Evolutionary conservation across 2,888 invertebrate species (phyloP).

Genomic region (Anthophora plumipes): DNA sequence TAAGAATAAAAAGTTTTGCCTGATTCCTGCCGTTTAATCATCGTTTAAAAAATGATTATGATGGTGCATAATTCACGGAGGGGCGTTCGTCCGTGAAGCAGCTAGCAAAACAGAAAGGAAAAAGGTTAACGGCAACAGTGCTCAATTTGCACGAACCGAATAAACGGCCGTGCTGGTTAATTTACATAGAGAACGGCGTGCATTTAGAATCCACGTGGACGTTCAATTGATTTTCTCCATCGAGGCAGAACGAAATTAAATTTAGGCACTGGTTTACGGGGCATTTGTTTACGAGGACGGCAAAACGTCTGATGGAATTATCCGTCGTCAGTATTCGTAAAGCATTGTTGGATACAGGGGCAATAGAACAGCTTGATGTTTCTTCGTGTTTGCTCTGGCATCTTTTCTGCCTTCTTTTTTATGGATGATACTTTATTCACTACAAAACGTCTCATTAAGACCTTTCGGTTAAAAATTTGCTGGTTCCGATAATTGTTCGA

Average conservation of each 20-base stretch:
- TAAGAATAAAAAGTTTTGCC: neutral
- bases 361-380: conserved; percentile 13
- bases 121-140: conserved; percentile 39
- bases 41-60: neutral
- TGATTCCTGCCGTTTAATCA: neutral
- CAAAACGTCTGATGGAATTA: conserved; percentile 63
- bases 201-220: conserved; percentile 62
- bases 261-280: conserved; percentile 64
- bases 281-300: conserved; percentile 66
- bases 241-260: conserved; percentile 63
- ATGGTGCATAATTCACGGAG: conserved; percentile 1
- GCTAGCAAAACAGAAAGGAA: neutral
- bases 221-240: conserved; percentile 67
- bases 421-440: neutral
- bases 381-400: neutral
- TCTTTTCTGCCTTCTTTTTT: neutral
- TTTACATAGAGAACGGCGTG: conserved; percentile 54
- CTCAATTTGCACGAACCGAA: conserved; percentile 45
- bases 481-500: conserved; percentile 43
- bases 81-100: neutral
- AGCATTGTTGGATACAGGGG: conserved; percentile 26
- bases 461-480: conserved; percentile 35
- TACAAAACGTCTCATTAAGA: neutral
- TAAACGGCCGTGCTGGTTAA: conserved; percentile 53
- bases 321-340: conserved; percentile 39